Evolutionary conservation across 2,888 invertebrate genomes (phyloP), one percentile per base, ranked within the genome.

Genomic region (Drosophila rubida): DNA sequence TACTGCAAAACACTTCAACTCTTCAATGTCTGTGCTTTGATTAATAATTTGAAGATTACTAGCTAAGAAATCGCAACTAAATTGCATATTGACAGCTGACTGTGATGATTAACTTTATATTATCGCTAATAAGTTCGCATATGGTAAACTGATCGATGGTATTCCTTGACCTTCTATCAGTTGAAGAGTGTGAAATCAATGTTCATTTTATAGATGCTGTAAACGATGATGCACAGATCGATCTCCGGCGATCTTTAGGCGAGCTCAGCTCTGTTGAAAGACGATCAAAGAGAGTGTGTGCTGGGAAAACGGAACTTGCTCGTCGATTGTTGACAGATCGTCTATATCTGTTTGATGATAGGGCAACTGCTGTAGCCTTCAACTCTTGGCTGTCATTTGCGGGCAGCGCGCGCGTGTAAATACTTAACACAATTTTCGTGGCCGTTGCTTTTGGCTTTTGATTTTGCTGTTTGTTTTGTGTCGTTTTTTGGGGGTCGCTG

Each of bases 361-460:
- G 67, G 30, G 67, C 71, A 67, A 51, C 41, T 44, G 44, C 45
- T 54, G 39, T 27, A 46, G 58, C 54, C 72, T 30, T 48, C 67
- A 67, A 62, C 67, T 59, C 58, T 62, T 51, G 41, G 57, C 76
- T 71, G 59, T 64, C 69, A 66, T 81, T 77, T 77, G 73, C 75
- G 80, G 73, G 45, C 50, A 70, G 71, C 78, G 87, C 84, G 87
- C 84, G 79, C 84, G 84, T 84, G 84, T 84, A 87, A 84, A 84
- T 87, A 80, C 84, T 84, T 84, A 84, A 84, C 84, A 84, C 82
- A 74, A 74, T 85, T 84, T 84, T 66, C 51, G 59, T 60, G 72
- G 41, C 58, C 68, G 61, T 71, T 78, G 54, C 62, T 74, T 75
- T 70, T 48, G 49, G 27, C 48, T 54, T 62, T 41, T 32, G 32